These are phyloP conservation scores for Laticauda laticaudata DNA, from an alignment of 2,113 vertebrate genomes.

Conservation along the genomic window DNA sequence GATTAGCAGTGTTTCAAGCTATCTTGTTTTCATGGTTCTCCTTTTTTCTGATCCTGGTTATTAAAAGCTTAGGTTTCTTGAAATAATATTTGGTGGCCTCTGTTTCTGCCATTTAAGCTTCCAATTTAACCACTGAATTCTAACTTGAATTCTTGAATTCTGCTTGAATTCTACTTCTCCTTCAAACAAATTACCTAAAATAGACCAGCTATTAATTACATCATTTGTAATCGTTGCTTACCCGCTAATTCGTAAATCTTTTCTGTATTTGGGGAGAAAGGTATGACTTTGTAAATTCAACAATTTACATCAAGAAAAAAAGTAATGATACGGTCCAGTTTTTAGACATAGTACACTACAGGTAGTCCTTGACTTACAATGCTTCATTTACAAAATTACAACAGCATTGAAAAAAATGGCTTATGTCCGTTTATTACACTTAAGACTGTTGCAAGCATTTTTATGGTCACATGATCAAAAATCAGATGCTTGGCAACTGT, in stretches of 20 bases:
- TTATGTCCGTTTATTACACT: too few species aligned
- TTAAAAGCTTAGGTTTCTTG: constrained; percentile 75
- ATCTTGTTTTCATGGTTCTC: constrained; percentile 44
- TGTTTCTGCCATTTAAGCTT: constrained; percentile 37
- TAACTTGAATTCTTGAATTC: too few species aligned
- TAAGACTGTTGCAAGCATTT: too few species aligned
- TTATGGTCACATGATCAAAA: too few species aligned
- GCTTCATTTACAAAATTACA: too few species aligned
- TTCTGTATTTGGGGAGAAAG: constrained; percentile 28
- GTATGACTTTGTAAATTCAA: constrained; percentile 16
- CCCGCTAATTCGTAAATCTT: constrained; percentile 2
- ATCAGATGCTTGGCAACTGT: too few species aligned
- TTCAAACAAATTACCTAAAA: constrained; percentile 48
- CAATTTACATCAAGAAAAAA: neutral
- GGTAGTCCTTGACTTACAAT: too few species aligned
- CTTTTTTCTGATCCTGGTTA: constrained; percentile 61
- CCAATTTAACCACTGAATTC: constrained; percentile 42
- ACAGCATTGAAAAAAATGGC: too few species aligned
- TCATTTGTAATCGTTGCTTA: constrained; percentile 41
- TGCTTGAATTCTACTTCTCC: constrained; percentile 56
- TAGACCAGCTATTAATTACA: constrained; percentile 39
- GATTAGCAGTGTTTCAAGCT: constrained; percentile 65
- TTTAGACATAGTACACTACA: neutral
- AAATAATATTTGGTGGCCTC: constrained; percentile 60
- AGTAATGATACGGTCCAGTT: neutral